Evolutionary conservation across 2,797 vertebrate genomes (phyloP).

Genomic region (Morelia viridis): DNA sequence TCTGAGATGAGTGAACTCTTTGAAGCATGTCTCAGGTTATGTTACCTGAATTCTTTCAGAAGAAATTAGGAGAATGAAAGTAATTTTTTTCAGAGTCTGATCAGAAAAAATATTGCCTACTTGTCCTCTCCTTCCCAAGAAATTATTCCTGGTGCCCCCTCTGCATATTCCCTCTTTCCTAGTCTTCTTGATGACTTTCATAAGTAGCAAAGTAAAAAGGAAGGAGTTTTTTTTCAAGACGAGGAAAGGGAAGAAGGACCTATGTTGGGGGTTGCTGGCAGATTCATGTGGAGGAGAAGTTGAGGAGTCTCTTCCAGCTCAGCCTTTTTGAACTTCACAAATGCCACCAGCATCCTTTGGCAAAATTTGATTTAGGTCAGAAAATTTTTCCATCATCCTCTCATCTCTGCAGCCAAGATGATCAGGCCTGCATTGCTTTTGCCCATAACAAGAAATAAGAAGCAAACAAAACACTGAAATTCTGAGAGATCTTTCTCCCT

Average conservation of each 20-base stretch:
- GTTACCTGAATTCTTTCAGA: neutral
- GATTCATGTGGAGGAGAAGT: neutral
- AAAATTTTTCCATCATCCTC: neutral
- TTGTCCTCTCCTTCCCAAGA: neutral
- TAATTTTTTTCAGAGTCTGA: neutral
- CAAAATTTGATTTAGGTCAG: neutral
- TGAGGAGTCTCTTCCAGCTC: neutral
- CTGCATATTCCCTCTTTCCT: neutral
- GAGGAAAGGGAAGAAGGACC: neutral
- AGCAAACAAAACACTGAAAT: neutral
- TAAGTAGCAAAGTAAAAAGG: neutral
- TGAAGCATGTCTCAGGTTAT: neutral
- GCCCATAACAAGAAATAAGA: neutral
- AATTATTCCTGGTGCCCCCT: neutral
- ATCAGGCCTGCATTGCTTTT: slow-evolving; percentile 4
- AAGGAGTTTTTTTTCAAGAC: neutral
- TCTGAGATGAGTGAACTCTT: neutral
- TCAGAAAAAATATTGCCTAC: too few relatives aligned
- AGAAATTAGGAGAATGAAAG: too few relatives aligned
- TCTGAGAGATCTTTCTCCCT: neutral
- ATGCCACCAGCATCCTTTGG: neutral
- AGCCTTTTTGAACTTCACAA: too few relatives aligned
- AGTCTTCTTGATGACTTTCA: neutral
- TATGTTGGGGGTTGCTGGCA: neutral
- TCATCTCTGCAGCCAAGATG: neutral